Percentiles rank a stretch among this genome's conserved stretches.
These are phyloP conservation scores for Scaptomyza flava DNA, from an alignment of 2,888 invertebrate species.

Conservation along the genomic window DNA sequence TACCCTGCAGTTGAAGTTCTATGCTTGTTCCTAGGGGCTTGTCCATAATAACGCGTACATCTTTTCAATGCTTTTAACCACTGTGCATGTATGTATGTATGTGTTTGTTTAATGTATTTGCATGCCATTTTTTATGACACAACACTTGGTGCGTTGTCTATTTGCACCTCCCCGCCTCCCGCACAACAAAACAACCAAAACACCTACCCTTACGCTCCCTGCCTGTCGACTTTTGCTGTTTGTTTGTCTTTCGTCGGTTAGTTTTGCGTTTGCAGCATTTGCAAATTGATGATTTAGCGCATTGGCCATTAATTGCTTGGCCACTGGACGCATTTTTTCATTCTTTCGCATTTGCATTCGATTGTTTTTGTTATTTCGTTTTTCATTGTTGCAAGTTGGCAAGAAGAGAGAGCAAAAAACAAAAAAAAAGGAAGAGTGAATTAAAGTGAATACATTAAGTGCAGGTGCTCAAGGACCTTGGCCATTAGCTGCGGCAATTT, in stretches of 20 bases:
- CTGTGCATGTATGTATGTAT: conserved; percentile 42
- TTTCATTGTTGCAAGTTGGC: not conserved
- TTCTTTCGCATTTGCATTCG: not conserved
- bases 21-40: too few relatives aligned
- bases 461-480: conserved; percentile 25
- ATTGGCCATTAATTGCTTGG: conserved; percentile 60
- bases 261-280: conserved; percentile 39
- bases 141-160: conserved; percentile 54
- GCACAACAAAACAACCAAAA: not conserved
- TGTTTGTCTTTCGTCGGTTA: conserved; percentile 45
- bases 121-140: conserved; percentile 55
- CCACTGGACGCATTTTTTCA: conserved; percentile 11
- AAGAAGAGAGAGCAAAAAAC: not conserved
- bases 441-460: conserved; percentile 38
- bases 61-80: conserved; percentile 3
- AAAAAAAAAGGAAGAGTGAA: conserved; percentile 3
- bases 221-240: conserved; percentile 7
- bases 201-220: not conserved
- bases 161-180: conserved; percentile 8
- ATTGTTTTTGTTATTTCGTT: not conserved
- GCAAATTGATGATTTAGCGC: conserved; percentile 61
- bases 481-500: conserved; percentile 15
- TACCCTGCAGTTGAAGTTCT: too few relatives aligned
- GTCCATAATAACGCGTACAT: too few relatives aligned
- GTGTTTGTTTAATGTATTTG: conserved; percentile 51